These are phyloP conservation scores for Hydrolagus affinis DNA, from an alignment of 2,113 vertebrate genomes.

Conservation along the genomic window DNA sequence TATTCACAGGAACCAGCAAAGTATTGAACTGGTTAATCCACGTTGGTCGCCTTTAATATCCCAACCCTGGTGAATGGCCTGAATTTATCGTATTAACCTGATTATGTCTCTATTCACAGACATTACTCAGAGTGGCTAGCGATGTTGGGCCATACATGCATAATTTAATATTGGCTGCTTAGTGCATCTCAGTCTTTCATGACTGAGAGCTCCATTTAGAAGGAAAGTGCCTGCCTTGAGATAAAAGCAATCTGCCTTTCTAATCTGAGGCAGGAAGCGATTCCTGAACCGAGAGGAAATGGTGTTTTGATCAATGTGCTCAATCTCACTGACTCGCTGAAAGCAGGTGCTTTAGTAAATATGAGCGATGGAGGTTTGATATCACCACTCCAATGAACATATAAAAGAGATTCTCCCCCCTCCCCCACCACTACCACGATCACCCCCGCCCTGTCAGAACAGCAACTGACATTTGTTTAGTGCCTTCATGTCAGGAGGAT, in stretches of 20 bases:
- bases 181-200: slow-evolving; percentile 32
- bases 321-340: slow-evolving; percentile 11
- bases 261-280: slow-evolving; percentile 31
- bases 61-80: neutral
- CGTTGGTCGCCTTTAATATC: slow-evolving; percentile 25
- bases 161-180: slow-evolving; percentile 32
- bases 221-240: slow-evolving; percentile 30
- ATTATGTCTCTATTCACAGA: slow-evolving; percentile 32
- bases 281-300: slow-evolving; percentile 24
- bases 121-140: slow-evolving; percentile 30
- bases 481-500: too few relatives aligned
- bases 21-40: slow-evolving; percentile 27
- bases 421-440: too few relatives aligned
- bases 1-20: neutral
- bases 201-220: slow-evolving; percentile 30
- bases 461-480: too few relatives aligned
- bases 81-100: slow-evolving; percentile 31
- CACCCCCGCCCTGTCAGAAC: too few relatives aligned
- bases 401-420: neutral
- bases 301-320: slow-evolving; percentile 31
- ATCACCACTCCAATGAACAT: neutral
- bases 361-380: neutral
- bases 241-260: slow-evolving; percentile 32
- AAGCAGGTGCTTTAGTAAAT: slow-evolving; percentile 14
- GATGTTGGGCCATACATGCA: slow-evolving; percentile 30